phyloP scores from a whole-genome alignment of 2,888 invertebrate species.

The Argyresthia albistria region DNA sequence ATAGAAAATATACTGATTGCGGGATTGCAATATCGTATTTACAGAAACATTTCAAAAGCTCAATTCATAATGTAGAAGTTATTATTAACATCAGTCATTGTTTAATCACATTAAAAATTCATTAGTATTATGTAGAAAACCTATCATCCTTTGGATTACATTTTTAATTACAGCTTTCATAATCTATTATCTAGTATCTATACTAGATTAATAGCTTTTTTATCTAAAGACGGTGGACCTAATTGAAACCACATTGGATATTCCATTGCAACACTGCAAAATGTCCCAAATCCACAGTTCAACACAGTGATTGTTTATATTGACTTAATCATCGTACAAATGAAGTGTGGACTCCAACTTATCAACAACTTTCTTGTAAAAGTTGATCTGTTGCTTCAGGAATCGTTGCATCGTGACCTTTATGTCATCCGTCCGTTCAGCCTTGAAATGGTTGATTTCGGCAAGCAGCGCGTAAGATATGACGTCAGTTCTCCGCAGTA shows the following conservation, averaged over 20 bases:
- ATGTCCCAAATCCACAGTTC: neutral
- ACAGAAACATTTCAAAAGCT: slow-evolving; percentile 2
- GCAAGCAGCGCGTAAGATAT: slow-evolving; percentile 95
- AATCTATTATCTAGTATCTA: no score
- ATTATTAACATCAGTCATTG: slow-evolving; percentile 34
- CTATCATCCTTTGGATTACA: slow-evolving; percentile 38
- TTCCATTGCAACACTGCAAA: neutral
- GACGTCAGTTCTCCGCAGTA: slow-evolving; percentile 88
- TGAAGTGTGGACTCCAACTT: slow-evolving; percentile 76
- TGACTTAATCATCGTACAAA: slow-evolving; percentile 55
- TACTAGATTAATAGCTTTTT: no score
- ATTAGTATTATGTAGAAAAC: slow-evolving; percentile 23
- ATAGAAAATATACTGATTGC: slow-evolving; percentile 33
- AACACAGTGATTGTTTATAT: neutral
- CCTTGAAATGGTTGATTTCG: slow-evolving; percentile 94
- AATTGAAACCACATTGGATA: neutral
- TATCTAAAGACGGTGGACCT: neutral
- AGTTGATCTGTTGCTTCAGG: slow-evolving; percentile 89
- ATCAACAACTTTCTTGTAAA: slow-evolving; percentile 89
- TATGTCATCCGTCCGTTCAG: slow-evolving; percentile 88
- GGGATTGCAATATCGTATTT: slow-evolving; percentile 27
- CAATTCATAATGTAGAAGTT: slow-evolving; percentile 9
- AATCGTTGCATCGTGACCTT: slow-evolving; percentile 89
- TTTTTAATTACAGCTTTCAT: neutral
- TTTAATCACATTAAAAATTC: slow-evolving; percentile 54